A percentile compares a stretch with the other conserved stretches of the same genome.
Evolutionary conservation across 2,113 vertebrate genomes (phyloP).

Genomic region (Cephalopholis sonnerati): DNA sequence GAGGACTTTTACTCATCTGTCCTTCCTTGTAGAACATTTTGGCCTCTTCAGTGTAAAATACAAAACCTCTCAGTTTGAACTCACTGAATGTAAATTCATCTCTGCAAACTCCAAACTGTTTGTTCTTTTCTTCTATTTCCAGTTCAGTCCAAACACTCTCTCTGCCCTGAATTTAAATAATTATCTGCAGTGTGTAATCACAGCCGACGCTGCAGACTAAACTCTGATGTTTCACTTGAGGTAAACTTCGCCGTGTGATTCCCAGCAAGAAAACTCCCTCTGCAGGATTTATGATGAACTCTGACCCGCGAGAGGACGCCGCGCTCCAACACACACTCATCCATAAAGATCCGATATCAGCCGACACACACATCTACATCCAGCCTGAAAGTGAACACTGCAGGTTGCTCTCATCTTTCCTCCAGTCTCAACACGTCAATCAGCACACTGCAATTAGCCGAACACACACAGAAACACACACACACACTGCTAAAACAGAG

Average conservation of each 20-base stretch:
- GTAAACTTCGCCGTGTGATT: slow-evolving; percentile 2
- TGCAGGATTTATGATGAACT: slow-evolving; percentile 58
- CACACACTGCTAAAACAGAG: neutral
- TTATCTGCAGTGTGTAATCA: slow-evolving; percentile 22
- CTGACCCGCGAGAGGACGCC: slow-evolving; percentile 22
- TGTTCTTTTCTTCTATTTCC: slow-evolving; percentile 29
- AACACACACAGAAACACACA: slow-evolving; percentile 17
- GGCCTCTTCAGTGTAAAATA: neutral
- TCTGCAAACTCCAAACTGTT: neutral
- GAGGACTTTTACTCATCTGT: neutral
- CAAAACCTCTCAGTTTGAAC: neutral
- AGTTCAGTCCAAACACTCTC: slow-evolving; percentile 29
- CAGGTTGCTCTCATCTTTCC: slow-evolving; percentile 72
- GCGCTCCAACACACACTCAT: slow-evolving; percentile 44
- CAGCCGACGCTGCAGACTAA: slow-evolving; percentile 44
- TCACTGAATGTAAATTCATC: neutral
- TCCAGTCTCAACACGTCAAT: slow-evolving; percentile 68
- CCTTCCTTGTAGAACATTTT: neutral
- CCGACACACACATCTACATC: slow-evolving; percentile 46
- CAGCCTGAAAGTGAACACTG: slow-evolving; percentile 66
- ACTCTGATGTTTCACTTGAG: slow-evolving; percentile 12
- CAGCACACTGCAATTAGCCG: slow-evolving; percentile 72
- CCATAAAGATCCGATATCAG: slow-evolving; percentile 54
- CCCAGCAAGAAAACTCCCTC: slow-evolving; percentile 13
- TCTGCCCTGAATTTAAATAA: slow-evolving; percentile 26